These are phyloP conservation scores for Latrodectus geometricus DNA, from an alignment of 1,140 invertebrate genomes.

Conservation along the genomic window DNA sequence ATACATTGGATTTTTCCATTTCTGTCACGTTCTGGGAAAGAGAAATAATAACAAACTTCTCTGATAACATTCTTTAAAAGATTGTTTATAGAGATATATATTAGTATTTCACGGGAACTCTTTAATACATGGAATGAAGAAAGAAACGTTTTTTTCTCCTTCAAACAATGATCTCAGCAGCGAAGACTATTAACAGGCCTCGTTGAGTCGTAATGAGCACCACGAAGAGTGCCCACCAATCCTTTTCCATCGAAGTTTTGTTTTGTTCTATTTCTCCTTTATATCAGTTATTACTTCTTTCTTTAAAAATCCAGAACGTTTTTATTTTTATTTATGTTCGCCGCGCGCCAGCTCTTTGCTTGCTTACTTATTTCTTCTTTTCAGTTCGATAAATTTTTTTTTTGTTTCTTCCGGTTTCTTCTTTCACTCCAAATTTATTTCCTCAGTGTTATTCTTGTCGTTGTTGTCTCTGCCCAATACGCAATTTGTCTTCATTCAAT, in stretches of 20 bases:
- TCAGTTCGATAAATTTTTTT: conserved; percentile 8
- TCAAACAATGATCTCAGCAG: no score
- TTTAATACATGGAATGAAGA: no score
- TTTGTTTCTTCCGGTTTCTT: conserved; percentile 3
- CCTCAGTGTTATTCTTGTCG: conserved; percentile 44
- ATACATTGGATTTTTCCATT: no score
- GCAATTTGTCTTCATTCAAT: conserved; percentile 55
- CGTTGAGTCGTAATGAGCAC: conserved; percentile 30
- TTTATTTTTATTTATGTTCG: conserved; percentile 28
- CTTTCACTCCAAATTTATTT: conserved; percentile 53
- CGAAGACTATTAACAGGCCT: conserved; percentile 3
- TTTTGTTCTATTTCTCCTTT: neutral
- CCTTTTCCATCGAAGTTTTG: neutral
- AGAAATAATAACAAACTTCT: no score
- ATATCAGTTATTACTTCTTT: conserved; percentile 38
- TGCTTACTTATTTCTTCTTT: conserved; percentile 22
- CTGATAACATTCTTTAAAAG: no score
- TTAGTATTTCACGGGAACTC: no score
- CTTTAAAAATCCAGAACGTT: conserved; percentile 38
- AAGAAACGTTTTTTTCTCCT: no score
- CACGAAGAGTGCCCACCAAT: conserved; percentile 16
- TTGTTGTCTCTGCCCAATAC: conserved; percentile 33
- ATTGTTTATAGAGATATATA: no score
- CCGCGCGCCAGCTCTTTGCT: neutral
- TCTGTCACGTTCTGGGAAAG: no score